Base-by-base conservation (phyloP, 2,888 invertebrate species). In the Lasioglossum pauxillum region DNA sequence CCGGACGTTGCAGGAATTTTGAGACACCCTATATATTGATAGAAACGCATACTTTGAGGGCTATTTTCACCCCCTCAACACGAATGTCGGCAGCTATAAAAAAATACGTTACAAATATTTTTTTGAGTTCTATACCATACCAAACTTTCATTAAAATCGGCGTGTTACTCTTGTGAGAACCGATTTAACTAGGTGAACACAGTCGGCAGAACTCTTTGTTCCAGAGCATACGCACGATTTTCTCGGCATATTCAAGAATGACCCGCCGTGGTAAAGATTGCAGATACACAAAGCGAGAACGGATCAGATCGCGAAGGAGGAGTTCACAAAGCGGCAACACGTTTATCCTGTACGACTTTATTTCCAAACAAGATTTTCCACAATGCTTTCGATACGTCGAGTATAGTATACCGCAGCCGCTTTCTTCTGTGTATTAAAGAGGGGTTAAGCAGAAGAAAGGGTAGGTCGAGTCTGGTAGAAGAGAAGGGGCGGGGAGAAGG, bases 391-490 rank as follows among this genome's bases (percentile, higher is more conserved):
- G 38, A 41, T 41, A 64, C 64, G 64, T 64, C 31, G 64, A 35
- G 64, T 31, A 57, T 57, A 57, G 72, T 41, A 72, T 27, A 72
- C 69, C 69, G 23, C 69, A 19, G 69, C 69, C 49, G 78, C 38
- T 71, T 72, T 77, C 72, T 77, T 60, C 75, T 35, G 71, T 14
- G 49, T 41, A 46, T 53, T 71, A 71, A 71, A 41, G 72, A 78
- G 71, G 53, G 78, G 72, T 78, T 71, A 69, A 5, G 41, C n/a
- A 69, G 46, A 46, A 27, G 76, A 71, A 71, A 41, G 41, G 60
- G 5, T 4, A 14, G 69, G 69, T 69, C 69, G 69, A 46, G 64
- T 19, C 31, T 57, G 57, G 57, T 10, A 14, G 5, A 35, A 1
- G 35, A 10, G 19, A 0, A 5, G 16, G 5, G 31, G 14, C 4